Evolutionary conservation across 2,797 vertebrate genomes (phyloP), one percentile per base, ranked within the genome.

Genomic region (Coregonus suidteri): DNA sequence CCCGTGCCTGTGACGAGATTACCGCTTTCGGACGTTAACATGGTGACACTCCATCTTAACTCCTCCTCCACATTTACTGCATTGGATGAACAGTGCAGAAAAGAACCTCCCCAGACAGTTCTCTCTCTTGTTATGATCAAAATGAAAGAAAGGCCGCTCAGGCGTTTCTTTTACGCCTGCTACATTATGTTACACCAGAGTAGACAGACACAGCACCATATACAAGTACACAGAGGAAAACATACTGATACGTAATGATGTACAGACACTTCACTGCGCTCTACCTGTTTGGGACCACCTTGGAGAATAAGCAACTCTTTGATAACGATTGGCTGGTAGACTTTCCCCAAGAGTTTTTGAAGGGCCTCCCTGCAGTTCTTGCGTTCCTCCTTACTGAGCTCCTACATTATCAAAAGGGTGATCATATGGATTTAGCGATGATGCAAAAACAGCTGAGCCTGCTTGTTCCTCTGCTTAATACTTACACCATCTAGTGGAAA

Each of bases 221-320:
- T 3, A 47, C 41, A 56, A 30, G 47, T 47, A 16, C 3, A n/a
- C 34, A 53, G n/a, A 71, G 3, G 71, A 20, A 67, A 30, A 59
- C 35, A 37, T 15, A 35, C 4, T 18, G 35, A 62, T 0, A 73
- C 41, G 73, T 9, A 77, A 18, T 25, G 59, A 3, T 47, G 41
- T 47, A 47, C 9, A 47, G 41, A 47, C 9, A 47, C 7, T 47
- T 47, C 41, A 47, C 41, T 47, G 7, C 13, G 51, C 15, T 69
- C 73, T 25, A 97, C 98, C 96, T 96, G 95, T 84, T 92, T 96
- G 66, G 95, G 80, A 78, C 94, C 94, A 20, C 97, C 96, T 87
- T 99, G 98, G 73, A 99, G 95, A 53, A 97, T 20, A 3, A 99
- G 93, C 75, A 99, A 93, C 87, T 99, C 96, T 89, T 93, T 95